Evolutionary conservation across 2,888 invertebrate genomes (phyloP).

Genomic region (Aspidapion aeneum): DNA sequence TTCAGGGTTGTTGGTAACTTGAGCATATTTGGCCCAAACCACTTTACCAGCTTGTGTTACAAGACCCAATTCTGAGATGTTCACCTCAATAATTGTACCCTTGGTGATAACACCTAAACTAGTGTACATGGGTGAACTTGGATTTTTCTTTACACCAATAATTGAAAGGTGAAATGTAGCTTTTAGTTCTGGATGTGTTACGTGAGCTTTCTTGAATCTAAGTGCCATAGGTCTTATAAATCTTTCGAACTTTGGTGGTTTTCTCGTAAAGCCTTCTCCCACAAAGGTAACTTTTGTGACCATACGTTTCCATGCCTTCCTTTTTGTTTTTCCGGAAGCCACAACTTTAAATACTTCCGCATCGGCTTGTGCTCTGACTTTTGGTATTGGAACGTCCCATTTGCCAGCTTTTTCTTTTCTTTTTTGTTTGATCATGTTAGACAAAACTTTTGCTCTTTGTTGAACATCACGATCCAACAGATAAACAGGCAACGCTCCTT

Average conservation of each 20-base stretch:
- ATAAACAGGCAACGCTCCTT: conserved; percentile 94
- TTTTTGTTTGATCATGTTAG: conserved; percentile 99
- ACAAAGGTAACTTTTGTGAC: conserved; percentile 98
- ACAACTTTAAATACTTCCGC: conserved; percentile 95
- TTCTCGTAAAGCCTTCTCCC: conserved; percentile 96
- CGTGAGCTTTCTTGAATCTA: conserved; percentile 95
- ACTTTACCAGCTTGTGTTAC: conserved; percentile 99
- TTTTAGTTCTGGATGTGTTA: conserved; percentile 98
- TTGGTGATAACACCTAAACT: conserved; percentile 97
- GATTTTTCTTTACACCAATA: conserved; percentile 99
- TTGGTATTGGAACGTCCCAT: conserved; percentile 99
- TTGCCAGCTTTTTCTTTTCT: conserved; percentile 99
- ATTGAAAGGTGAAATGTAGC: conserved; percentile 97
- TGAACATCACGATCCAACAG: conserved; percentile 96
- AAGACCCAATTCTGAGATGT: conserved; percentile 96
- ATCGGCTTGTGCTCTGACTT: conserved; percentile 95
- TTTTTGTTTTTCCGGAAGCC: conserved; percentile 84
- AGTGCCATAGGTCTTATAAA: conserved; percentile 98
- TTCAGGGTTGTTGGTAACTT: conserved; percentile 99
- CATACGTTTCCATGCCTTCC: conserved; percentile 99
- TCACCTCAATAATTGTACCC: conserved; percentile 96
- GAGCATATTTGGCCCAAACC: conserved; percentile 99
- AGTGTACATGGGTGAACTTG: conserved; percentile 96
- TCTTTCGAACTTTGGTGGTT: conserved; percentile 98
- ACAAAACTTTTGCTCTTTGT: conserved; percentile 89